Evolutionary conservation across 2,113 vertebrate genomes (phyloP).

Genomic region (Psilopogon haemacephalus): DNA sequence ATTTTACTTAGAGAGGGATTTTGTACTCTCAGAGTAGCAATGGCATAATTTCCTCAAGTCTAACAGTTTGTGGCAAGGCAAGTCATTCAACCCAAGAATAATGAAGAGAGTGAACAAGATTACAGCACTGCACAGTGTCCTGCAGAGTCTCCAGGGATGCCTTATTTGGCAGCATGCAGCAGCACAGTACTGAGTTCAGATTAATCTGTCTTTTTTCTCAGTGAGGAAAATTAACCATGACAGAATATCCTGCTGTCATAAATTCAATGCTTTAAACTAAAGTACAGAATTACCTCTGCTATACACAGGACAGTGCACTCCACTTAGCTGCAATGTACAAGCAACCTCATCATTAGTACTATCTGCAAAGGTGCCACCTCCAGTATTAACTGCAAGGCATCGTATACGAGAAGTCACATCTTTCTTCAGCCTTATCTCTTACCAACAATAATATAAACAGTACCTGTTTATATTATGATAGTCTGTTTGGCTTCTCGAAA

Average conservation of each 20-base stretch:
- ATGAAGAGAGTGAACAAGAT: not conserved
- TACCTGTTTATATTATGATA: not conserved
- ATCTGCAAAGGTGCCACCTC: not conserved
- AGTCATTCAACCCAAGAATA: not conserved
- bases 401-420: not conserved
- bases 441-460: no score
- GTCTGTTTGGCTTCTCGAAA: not conserved
- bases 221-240: not conserved
- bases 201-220: not conserved
- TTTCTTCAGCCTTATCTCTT: not conserved
- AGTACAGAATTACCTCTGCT: not conserved
- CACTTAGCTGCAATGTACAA: not conserved
- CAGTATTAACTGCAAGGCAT: not conserved
- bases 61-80: not conserved
- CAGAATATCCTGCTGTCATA: not conserved
- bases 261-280: not conserved
- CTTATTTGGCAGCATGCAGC: not conserved
- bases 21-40: not conserved
- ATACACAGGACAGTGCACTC: not conserved
- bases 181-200: not conserved
- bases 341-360: not conserved
- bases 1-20: not conserved
- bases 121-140: fast-evolving
- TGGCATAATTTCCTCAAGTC: fast-evolving
- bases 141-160: not conserved